phyloP scores from a whole-genome alignment of 2,888 invertebrate species.

The Ellobium chinense region DNA sequence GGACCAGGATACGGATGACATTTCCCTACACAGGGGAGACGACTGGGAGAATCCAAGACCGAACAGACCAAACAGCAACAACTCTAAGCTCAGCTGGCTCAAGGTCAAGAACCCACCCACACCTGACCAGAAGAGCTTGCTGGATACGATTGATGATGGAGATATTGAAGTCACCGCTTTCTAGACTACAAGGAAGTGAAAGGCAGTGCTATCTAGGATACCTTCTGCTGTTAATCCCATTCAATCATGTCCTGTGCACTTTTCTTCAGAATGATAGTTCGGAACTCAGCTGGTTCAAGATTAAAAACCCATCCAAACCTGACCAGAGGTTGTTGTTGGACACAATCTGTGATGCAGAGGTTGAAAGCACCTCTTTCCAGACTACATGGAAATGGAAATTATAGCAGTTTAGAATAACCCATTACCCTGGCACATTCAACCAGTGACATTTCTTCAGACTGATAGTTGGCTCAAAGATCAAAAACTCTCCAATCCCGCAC shows the following conservation, averaged over 20 bases:
- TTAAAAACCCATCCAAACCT: slow-evolving; percentile 54
- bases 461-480: too few species aligned
- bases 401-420: too few species aligned
- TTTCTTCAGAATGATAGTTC: too few species aligned
- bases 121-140: slow-evolving; percentile 64
- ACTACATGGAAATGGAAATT: too few species aligned
- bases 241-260: too few species aligned
- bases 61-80: slow-evolving; percentile 67
- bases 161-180: slow-evolving; percentile 14
- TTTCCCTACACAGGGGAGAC: slow-evolving; percentile 70
- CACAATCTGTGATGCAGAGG: slow-evolving; percentile 23
- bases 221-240: too few species aligned
- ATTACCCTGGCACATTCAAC: too few species aligned
- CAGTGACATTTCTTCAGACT: too few species aligned
- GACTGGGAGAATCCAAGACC: slow-evolving; percentile 58
- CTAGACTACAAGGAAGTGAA: too few species aligned
- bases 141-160: slow-evolving; percentile 50
- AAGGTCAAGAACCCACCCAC: slow-evolving; percentile 56
- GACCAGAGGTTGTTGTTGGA: slow-evolving; percentile 67
- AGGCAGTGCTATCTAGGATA: too few species aligned
- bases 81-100: slow-evolving; percentile 64
- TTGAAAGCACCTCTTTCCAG: slow-evolving; percentile 1
- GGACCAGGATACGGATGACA: slow-evolving; percentile 62
- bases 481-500: too few species aligned
- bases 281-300: slow-evolving; percentile 59